phyloP scores from a whole-genome alignment of 1,140 invertebrate species.

The Ectropis grisescens region DNA sequence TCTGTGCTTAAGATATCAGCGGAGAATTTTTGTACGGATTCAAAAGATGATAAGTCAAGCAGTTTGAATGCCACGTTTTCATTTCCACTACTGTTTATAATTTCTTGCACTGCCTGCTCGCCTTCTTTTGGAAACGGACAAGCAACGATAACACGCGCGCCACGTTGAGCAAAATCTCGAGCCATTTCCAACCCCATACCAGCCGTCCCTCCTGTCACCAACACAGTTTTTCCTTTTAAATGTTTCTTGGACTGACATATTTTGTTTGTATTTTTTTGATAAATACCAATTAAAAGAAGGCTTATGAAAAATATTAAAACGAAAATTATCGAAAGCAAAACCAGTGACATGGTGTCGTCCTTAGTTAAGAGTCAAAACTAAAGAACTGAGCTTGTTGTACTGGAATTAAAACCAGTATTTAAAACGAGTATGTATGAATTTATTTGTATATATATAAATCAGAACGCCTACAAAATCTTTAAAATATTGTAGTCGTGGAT shows the following conservation, averaged over 20 bases:
- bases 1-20: slow-evolving; percentile 75
- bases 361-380: too few species aligned
- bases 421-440: too few species aligned
- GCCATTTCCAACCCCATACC: slow-evolving; percentile 25
- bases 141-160: slow-evolving; percentile 22
- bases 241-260: slow-evolving; percentile 16
- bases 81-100: slow-evolving; percentile 72
- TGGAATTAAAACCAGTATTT: too few species aligned
- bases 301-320: too few species aligned
- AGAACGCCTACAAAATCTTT: too few species aligned
- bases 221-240: slow-evolving; percentile 19
- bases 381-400: too few species aligned
- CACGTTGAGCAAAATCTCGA: slow-evolving; percentile 19
- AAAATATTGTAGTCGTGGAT: too few species aligned
- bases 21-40: slow-evolving; percentile 78
- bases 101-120: slow-evolving; percentile 59
- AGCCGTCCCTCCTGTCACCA: slow-evolving; percentile 23
- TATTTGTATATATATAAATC: too few species aligned
- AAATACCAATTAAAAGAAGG: too few species aligned
- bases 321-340: too few species aligned
- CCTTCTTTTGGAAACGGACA: slow-evolving; percentile 20
- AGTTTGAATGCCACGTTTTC: slow-evolving; percentile 73
- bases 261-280: too few species aligned
- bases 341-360: too few species aligned
- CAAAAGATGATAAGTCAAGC: slow-evolving; percentile 76